phyloP scores from a whole-genome alignment of 2,113 vertebrate genomes.

The Thalassoma bifasciatum region DNA sequence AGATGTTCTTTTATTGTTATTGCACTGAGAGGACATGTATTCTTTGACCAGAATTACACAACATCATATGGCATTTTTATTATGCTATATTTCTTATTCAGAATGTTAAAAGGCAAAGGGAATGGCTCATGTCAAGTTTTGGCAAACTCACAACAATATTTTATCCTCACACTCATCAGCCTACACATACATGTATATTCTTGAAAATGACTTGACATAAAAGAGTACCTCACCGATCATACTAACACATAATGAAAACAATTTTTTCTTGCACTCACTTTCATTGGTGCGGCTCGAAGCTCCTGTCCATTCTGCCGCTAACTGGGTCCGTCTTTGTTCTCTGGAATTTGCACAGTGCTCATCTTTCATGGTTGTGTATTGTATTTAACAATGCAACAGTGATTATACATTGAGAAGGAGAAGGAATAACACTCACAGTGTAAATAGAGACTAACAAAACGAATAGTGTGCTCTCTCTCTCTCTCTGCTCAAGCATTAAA shows the following conservation, averaged over 20 bases:
- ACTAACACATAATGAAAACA: constrained; percentile 5
- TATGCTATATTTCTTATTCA: background rate
- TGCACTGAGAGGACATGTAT: background rate
- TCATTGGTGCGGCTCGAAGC: background rate
- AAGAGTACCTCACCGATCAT: constrained; percentile 7
- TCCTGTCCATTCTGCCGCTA: background rate
- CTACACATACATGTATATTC: constrained; percentile 30
- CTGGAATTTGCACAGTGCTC: background rate
- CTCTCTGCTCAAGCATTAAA: constrained; percentile 14
- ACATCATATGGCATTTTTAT: background rate
- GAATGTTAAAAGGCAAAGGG: background rate
- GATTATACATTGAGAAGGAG: constrained; percentile 5
- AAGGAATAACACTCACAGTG: background rate
- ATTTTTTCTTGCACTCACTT: constrained; percentile 10
- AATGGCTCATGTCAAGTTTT: background rate
- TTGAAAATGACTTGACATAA: background rate
- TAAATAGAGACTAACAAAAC: constrained; percentile 13
- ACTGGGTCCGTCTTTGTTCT: constrained; percentile 1
- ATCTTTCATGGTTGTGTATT: background rate
- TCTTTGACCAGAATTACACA: background rate
- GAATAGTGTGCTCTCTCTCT: constrained; percentile 6
- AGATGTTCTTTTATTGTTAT: background rate
- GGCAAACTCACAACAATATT: background rate
- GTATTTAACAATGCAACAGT: constrained; percentile 1
- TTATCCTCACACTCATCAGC: too few relatives aligned